Percentiles rank a stretch among this genome's conserved stretches.
Evolutionary conservation across 2,797 vertebrate genomes (phyloP).

Genomic region (Acanthurus leucopareius): DNA sequence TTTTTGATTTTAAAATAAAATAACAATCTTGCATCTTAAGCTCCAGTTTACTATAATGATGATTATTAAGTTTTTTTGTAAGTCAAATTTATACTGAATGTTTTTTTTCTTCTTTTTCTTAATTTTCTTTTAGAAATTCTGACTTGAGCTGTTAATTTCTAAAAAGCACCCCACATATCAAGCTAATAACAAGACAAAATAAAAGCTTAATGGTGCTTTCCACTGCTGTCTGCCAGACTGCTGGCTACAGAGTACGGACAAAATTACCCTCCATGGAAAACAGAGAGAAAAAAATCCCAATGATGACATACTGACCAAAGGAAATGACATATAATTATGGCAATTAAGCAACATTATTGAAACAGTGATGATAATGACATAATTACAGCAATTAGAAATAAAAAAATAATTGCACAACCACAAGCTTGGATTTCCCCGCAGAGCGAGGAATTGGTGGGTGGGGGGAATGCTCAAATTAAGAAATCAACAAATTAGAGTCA

Average conservation of each 20-base stretch:
- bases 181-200: constrained; percentile 28
- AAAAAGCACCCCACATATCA: constrained; percentile 26
- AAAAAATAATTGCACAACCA: constrained; percentile 59
- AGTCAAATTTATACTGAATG: too few species aligned
- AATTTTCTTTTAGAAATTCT: background rate
- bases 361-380: constrained; percentile 74
- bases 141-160: constrained; percentile 13
- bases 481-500: constrained; percentile 67
- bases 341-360: constrained; percentile 72
- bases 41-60: too few species aligned
- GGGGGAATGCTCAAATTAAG: constrained; percentile 65
- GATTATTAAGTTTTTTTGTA: too few species aligned
- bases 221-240: constrained; percentile 2
- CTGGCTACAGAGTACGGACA: constrained; percentile 13
- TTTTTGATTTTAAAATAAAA: too few species aligned
- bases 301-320: constrained; percentile 71
- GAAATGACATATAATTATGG: constrained; percentile 74
- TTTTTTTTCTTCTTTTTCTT: background rate
- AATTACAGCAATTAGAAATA: constrained; percentile 77
- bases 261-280: constrained; percentile 22
- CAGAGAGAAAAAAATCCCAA: background rate
- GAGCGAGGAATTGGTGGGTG: constrained; percentile 45
- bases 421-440: constrained; percentile 61
- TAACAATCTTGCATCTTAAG: too few species aligned
- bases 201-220: constrained; percentile 29